phyloP scores from a whole-genome alignment of 2,797 vertebrate genomes.

The Semotilus atromaculatus region DNA sequence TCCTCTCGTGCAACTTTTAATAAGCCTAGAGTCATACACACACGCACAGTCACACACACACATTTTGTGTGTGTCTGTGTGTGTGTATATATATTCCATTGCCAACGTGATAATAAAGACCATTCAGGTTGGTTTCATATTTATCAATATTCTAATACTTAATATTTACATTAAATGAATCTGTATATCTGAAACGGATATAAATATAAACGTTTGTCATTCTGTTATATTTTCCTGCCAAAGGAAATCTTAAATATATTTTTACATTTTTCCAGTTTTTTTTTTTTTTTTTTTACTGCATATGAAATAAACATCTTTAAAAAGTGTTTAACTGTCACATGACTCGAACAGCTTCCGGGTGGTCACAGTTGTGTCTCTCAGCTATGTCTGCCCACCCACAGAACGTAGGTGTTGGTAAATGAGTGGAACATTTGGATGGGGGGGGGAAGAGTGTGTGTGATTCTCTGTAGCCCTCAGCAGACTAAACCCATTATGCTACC shows the following conservation, averaged over 20 bases:
- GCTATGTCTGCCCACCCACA: constrained; percentile 74
- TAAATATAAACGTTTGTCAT: neutral
- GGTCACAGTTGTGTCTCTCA: constrained; percentile 71
- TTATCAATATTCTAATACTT: neutral
- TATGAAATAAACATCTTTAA: constrained; percentile 24
- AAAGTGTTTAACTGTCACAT: constrained; percentile 45
- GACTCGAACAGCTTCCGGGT: constrained; percentile 70
- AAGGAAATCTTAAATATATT: neutral
- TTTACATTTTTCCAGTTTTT: neutral
- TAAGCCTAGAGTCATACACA: neutral
- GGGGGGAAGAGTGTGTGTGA: constrained; percentile 70
- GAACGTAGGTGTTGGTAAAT: constrained; percentile 72
- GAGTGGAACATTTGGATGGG: constrained; percentile 61
- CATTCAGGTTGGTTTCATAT: neutral
- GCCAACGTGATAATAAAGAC: neutral
- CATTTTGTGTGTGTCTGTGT: neutral
- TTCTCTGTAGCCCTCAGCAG: constrained; percentile 67
- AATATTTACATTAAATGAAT: neutral
- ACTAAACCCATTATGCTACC: constrained; percentile 57
- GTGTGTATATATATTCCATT: neutral
- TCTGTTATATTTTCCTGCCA: constrained; percentile 9
- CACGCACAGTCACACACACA: neutral
- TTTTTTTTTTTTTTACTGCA: neutral
- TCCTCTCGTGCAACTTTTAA: neutral
- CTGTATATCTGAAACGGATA: neutral